Evolutionary conservation across 1,140 invertebrate species (phyloP).

Genomic region (Thaumetopoea pityocampa): DNA sequence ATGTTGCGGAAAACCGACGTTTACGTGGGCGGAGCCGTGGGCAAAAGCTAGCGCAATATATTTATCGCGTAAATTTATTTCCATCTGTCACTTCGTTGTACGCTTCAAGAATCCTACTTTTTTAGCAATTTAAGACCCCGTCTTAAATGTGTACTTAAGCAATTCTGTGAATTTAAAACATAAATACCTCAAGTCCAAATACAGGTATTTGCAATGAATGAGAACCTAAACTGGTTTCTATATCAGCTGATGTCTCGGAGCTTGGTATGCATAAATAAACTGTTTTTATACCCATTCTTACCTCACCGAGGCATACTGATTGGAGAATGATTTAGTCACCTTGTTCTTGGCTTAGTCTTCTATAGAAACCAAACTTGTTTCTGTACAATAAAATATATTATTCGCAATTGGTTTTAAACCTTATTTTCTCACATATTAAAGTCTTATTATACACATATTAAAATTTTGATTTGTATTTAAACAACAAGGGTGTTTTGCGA

Average conservation of each 20-base stretch:
- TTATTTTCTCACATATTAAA: neutral
- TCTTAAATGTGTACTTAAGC: no score
- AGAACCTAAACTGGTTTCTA: slow-evolving; percentile 47
- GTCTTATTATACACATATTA: no score
- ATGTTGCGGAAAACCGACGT: no score
- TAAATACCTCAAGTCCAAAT: neutral
- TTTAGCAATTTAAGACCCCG: no score
- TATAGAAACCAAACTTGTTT: slow-evolving; percentile 23
- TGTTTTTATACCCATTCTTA: slow-evolving; percentile 31
- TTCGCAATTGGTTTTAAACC: slow-evolving; percentile 5
- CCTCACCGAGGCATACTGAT: slow-evolving; percentile 45
- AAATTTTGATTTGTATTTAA: neutral
- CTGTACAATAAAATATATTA: slow-evolving; percentile 7
- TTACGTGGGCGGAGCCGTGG: no score
- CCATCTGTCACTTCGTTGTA: no score
- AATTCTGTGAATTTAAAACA: neutral
- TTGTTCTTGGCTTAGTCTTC: slow-evolving; percentile 20
- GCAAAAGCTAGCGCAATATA: no score
- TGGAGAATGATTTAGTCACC: slow-evolving; percentile 36
- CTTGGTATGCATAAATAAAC: slow-evolving; percentile 50
- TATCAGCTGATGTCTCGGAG: slow-evolving; percentile 55
- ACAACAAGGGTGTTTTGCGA: slow-evolving; percentile 6
- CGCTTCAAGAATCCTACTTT: no score
- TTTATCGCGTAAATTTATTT: no score
- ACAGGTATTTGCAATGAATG: slow-evolving; percentile 44